A percentile compares a stretch with the other conserved stretches of the same genome.
phyloP scores from a whole-genome alignment of 1,140 invertebrate genomes.

The Aphaenogaster rudis region DNA sequence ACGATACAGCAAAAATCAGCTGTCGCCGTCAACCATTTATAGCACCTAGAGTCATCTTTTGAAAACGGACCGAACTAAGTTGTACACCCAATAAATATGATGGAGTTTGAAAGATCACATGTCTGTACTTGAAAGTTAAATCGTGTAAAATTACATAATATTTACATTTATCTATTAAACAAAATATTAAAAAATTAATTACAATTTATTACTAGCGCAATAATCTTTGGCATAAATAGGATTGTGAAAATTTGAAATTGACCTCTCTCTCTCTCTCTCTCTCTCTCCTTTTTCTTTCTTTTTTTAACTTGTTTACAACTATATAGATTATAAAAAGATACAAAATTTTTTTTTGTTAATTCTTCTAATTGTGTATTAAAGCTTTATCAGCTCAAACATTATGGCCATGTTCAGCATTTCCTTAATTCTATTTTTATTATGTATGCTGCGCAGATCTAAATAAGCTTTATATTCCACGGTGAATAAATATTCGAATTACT shows the following conservation, averaged over 20 bases:
- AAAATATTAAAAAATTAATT: conserved; percentile 13
- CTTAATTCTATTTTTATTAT: not conserved
- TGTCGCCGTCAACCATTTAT: too few species aligned
- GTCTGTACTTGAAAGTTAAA: conserved; percentile 19
- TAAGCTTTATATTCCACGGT: conserved; percentile 1
- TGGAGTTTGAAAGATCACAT: not conserved
- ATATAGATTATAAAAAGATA: conserved; percentile 2
- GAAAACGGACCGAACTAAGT: too few species aligned
- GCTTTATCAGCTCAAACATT: not conserved
- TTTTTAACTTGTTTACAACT: not conserved
- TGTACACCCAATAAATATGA: not conserved
- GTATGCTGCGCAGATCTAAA: not conserved
- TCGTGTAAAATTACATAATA: conserved; percentile 17
- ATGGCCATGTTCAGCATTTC: too few species aligned
- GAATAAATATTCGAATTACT: conserved; percentile 4
- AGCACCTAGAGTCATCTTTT: too few species aligned
- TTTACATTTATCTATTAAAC: conserved; percentile 11
- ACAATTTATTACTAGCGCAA: not conserved
- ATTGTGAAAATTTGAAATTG: not conserved
- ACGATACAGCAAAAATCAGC: too few species aligned
- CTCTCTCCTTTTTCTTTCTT: too few species aligned
- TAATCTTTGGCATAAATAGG: conserved; percentile 37
- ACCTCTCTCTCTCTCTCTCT: too few species aligned
- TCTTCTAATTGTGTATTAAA: not conserved
- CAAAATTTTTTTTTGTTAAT: not conserved